Evolutionary conservation across 1,140 invertebrate genomes (phyloP), one percentile per base, ranked within the genome.

Genomic region (Drosophila sp.): DNA sequence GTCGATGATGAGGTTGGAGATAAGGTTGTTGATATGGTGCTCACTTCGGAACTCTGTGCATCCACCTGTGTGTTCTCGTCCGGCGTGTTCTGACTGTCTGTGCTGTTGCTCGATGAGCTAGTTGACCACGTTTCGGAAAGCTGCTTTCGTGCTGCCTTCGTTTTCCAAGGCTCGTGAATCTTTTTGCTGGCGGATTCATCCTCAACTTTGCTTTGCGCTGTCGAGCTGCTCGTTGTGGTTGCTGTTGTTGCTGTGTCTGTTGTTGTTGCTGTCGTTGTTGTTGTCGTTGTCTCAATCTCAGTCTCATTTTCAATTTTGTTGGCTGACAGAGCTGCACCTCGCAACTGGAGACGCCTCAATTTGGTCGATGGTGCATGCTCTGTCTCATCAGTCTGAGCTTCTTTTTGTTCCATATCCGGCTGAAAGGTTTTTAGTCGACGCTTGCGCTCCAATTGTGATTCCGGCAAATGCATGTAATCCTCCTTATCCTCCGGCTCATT

Each of bases 91-190:
- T 1, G 13, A 1, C 9, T 11, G 38, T 2, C 5, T 21, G 41
- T 16, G 8, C 14, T 9, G 34, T 21, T 2, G 14, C 7, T 11
- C 1, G 65, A 58, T 11, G 57, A 41, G 36, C 50, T 21, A 7
- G 38, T 43, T 7, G 76, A 58, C 56, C 50, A 69, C 1, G 59
- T 40, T 11, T 87, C 82, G 2, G 67, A 62, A 8, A 89, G 46
- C 56, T 89, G 69, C 34, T 89, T 89, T 13, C 84, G 73, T 8
- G 83, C 83, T 2, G 84, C 83, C 54, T 89, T 89, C 32, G 83
- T 89, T 59, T 64, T 77, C 83, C 83, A 89, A 1, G 83, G 83
- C 32, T 67, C 46, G 6, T 46, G 61, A n/a, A 45, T 16, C 36
- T 32, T 34, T 29, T 72, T 71, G 48, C 4, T 16, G 1, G 18